Conservation (phyloP, 2,797 vertebrate species). For the Rhabdomys pumilio region DNA sequence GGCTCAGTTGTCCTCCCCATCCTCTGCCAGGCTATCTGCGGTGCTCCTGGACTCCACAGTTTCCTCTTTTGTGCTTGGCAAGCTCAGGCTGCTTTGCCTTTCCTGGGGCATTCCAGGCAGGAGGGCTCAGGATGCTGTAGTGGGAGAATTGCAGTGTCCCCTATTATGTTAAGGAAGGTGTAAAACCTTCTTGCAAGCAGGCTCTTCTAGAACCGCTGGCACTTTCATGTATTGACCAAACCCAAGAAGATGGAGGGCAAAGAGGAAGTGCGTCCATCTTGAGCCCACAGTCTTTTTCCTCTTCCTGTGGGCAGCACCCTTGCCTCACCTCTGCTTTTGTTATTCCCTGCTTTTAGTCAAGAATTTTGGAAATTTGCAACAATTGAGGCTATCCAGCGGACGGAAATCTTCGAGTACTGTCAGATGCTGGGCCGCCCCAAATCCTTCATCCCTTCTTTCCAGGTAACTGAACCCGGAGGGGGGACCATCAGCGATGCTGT, state of each 20-base stretch:
- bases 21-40: too few relatives aligned
- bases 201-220: background rate
- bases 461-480: constrained; percentile 89
- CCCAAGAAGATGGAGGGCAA: background rate
- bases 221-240: background rate
- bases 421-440: constrained; percentile 90
- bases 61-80: background rate
- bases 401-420: constrained; percentile 95
- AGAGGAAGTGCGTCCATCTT: background rate
- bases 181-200: rapidly evolving
- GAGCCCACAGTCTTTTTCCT: background rate
- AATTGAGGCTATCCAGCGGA: constrained; percentile 93
- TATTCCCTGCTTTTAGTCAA: constrained; percentile 88
- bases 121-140: background rate
- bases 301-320: background rate
- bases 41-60: rapidly evolving
- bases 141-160: background rate
- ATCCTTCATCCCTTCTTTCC: constrained; percentile 92
- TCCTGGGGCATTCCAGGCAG: background rate
- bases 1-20: background rate
- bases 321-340: background rate
- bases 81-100: background rate
- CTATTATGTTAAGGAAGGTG: background rate
- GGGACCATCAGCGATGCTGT: rapidly evolving
- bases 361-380: constrained; percentile 91